phyloP scores from a whole-genome alignment of 2,113 vertebrate genomes.

The Buteo buteo region DNA sequence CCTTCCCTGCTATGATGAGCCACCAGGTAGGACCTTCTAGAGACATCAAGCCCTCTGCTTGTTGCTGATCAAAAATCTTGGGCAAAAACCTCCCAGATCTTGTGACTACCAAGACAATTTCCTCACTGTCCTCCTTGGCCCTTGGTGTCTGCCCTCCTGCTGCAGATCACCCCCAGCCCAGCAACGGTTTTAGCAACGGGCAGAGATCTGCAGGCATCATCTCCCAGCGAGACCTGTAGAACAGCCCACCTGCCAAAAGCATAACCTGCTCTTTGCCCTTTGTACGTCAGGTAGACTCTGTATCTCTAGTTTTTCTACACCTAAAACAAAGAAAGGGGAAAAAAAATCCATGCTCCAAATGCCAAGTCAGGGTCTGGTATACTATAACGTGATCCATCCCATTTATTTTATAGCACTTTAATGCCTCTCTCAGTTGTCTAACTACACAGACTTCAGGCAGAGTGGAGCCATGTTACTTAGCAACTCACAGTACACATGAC shows the following conservation, averaged over 20 bases:
- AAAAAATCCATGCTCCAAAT: not conserved
- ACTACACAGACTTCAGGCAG: slow-evolving; percentile 50
- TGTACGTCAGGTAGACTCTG: not conserved
- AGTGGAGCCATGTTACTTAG: slow-evolving; percentile 70
- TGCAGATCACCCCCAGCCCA: not conserved
- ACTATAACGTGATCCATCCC: not conserved
- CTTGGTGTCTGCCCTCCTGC: not conserved
- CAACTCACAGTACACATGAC: slow-evolving; percentile 60
- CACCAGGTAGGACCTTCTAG: not conserved
- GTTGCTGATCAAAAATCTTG: not conserved
- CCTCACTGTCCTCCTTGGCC: not conserved
- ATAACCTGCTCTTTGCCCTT: not conserved
- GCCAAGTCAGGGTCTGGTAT: not conserved
- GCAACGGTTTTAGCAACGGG: not conserved
- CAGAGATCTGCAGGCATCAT: not conserved
- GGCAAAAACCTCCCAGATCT: not conserved
- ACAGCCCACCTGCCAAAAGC: not conserved
- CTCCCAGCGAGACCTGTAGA: not conserved
- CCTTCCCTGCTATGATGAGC: not conserved
- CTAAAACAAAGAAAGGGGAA: not conserved
- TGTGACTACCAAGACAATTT: not conserved
- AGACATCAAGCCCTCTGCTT: not conserved
- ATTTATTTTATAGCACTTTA: slow-evolving; percentile 46
- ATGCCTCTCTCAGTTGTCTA: slow-evolving; percentile 37
- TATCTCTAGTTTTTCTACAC: not conserved